Evolutionary conservation across 2,113 vertebrate genomes (phyloP), one percentile per base, ranked within the genome.

Genomic region (Isichthys henryi): DNA sequence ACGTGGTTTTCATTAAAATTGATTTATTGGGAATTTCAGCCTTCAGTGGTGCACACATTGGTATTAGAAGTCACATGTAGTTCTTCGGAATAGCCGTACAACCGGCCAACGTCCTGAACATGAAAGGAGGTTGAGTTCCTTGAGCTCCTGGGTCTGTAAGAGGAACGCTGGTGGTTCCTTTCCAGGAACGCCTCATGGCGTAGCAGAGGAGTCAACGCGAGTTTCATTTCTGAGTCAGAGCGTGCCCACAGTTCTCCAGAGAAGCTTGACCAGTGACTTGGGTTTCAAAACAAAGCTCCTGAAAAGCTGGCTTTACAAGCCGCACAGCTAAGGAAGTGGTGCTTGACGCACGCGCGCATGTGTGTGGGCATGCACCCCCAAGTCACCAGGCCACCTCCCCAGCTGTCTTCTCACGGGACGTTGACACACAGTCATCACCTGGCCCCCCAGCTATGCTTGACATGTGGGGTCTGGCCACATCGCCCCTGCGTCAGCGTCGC

Each of bases 261-360:
- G 46, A 50, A n/a, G 49, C n/a, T n/a, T 86, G 35, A 31, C 84
- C 10, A 86, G 50, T 52, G 49, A 49, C 84, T 86, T 86, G 48
- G 27, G 48, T 86, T 86, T 86, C 84, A 86, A 52, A 86, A 86
- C 84, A 86, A 86, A 86, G 49, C 46, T 52, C 46, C 23, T 86
- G 84, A 27, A 49, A 86, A 52, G 84, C 46, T n/a, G 10, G 46
- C 46, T 23, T 49, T 10, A 23, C 48, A 27, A 84, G 21, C 1
- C 1, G 0, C 46, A 23, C 45, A 5, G 82, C 45, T 45, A 46
- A 39, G 70, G 66, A 74, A 74, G 66, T 15, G n/a, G 66, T 0
- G n/a, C 27, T 35, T 27, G 66, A 35, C 11, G 66, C 19, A 0
- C 15, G 5, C 27, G 62, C 17, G 3, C 3, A 5, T 83, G 80